A percentile compares a stretch with the other conserved stretches of the same genome.
phyloP scores from a whole-genome alignment of 2,797 vertebrate genomes.

The Hozukius guyotensis region DNA sequence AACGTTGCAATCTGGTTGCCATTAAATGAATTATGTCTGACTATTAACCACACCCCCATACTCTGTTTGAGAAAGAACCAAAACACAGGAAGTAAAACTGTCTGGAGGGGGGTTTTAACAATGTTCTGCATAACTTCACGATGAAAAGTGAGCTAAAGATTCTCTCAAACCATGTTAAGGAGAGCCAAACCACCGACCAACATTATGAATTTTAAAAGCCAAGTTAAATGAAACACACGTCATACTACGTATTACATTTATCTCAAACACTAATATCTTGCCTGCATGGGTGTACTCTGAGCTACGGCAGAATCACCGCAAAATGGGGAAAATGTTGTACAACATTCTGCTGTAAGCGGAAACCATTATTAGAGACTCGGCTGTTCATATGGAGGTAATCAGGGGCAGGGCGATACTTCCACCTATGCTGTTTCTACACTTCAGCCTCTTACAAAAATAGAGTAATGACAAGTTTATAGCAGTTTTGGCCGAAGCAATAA shows the following conservation, averaged over 20 bases:
- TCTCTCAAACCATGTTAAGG: neutral
- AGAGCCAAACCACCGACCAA: neutral
- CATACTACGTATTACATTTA: neutral
- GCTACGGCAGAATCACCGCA: constrained; percentile 28
- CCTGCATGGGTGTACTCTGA: neutral
- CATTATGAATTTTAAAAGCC: neutral
- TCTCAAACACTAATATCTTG: neutral
- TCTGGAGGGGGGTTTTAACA: no score
- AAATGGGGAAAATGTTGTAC: constrained; percentile 58
- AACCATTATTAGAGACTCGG: constrained; percentile 70
- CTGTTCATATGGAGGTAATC: constrained; percentile 80
- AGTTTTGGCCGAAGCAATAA: constrained; percentile 65
- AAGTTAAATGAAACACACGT: constrained; percentile 29
- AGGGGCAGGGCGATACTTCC: constrained; percentile 65
- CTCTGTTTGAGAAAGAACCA: no score
- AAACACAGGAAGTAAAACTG: no score
- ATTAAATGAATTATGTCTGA: no score
- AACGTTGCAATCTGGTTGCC: no score
- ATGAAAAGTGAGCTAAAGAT: neutral
- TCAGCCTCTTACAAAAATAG: constrained; percentile 65
- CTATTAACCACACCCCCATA: no score
- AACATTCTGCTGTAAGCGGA: constrained; percentile 64
- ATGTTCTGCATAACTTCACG: neutral
- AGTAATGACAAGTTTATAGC: constrained; percentile 73
- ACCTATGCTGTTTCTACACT: constrained; percentile 59